These are phyloP conservation scores for Erynnis tages DNA, from an alignment of 2,888 invertebrate genomes.

Conservation along the genomic window DNA sequence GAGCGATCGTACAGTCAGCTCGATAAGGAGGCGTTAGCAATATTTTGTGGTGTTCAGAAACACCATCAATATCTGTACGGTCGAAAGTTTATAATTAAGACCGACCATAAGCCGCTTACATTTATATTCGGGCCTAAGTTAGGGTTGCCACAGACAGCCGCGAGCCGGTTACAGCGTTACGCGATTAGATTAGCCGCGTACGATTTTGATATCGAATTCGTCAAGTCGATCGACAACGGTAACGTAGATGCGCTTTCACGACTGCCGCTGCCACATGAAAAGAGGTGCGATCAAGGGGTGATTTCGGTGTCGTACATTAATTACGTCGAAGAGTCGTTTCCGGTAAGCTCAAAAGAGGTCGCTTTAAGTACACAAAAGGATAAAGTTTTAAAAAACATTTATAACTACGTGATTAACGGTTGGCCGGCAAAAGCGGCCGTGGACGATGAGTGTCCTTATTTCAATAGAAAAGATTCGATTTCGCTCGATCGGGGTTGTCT, in stretches of 20 bases:
- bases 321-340: conserved; percentile 13
- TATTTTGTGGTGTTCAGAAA: conserved; percentile 35
- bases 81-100: conserved; percentile 41
- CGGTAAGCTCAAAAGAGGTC: conserved; percentile 3
- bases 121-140: conserved; percentile 43
- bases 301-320: neutral
- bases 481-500: conserved; percentile 14
- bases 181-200: conserved; percentile 45
- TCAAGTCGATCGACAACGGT: conserved; percentile 29
- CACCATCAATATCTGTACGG: conserved; percentile 39
- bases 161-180: conserved; percentile 44
- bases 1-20: conserved; percentile 38
- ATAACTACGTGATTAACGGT: neutral
- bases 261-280: conserved; percentile 23
- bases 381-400: neutral
- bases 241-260: conserved; percentile 34
- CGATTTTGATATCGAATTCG: conserved; percentile 35
- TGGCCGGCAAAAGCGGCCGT: neutral
- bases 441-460: conserved; percentile 7
- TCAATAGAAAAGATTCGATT: neutral
- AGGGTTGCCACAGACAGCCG: conserved; percentile 41
- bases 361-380: conserved; percentile 10
- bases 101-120: conserved; percentile 54
- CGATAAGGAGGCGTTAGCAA: conserved; percentile 38
- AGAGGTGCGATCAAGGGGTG: neutral